phyloP scores from a whole-genome alignment of 2,888 invertebrate genomes.

The Mimumesa dahlbomi region DNA sequence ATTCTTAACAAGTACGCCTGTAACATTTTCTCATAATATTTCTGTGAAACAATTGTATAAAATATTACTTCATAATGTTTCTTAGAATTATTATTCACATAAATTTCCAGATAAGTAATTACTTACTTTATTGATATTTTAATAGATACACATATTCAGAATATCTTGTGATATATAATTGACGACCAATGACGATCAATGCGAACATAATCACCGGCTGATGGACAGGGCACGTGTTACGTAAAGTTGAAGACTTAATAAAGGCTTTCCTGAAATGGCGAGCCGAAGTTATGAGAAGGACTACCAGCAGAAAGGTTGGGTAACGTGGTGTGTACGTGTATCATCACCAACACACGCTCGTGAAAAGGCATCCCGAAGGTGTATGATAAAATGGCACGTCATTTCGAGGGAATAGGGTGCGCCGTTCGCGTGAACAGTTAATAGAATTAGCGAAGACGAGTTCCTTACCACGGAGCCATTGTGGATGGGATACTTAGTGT shows the following conservation, averaged over 20 bases:
- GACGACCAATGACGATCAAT: conserved; percentile 13
- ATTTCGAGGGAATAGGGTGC: conserved; percentile 15
- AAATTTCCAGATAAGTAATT: too few species aligned
- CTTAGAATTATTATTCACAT: too few species aligned
- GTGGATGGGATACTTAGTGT: conserved; percentile 28
- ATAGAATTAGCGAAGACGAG: conserved; percentile 61
- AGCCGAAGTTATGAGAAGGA: background rate
- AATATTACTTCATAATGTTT: too few species aligned
- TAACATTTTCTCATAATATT: too few species aligned
- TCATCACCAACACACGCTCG: conserved; percentile 9
- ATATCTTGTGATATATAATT: too few species aligned
- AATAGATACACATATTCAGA: too few species aligned
- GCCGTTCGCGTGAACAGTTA: conserved; percentile 43
- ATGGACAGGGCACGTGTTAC: conserved; percentile 68
- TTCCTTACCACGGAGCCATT: conserved; percentile 22
- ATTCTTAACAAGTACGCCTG: too few species aligned
- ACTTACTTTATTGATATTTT: too few species aligned
- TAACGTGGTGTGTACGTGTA: background rate
- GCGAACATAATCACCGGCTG: conserved; percentile 33
- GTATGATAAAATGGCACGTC: conserved; percentile 32
- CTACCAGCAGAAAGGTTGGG: background rate
- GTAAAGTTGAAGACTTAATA: conserved; percentile 70
- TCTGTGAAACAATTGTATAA: too few species aligned
- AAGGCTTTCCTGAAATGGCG: conserved; percentile 58
- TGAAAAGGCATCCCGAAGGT: conserved; percentile 38